phyloP scores from a whole-genome alignment of 2,113 vertebrate genomes.

The Manacus vitellinus region DNA sequence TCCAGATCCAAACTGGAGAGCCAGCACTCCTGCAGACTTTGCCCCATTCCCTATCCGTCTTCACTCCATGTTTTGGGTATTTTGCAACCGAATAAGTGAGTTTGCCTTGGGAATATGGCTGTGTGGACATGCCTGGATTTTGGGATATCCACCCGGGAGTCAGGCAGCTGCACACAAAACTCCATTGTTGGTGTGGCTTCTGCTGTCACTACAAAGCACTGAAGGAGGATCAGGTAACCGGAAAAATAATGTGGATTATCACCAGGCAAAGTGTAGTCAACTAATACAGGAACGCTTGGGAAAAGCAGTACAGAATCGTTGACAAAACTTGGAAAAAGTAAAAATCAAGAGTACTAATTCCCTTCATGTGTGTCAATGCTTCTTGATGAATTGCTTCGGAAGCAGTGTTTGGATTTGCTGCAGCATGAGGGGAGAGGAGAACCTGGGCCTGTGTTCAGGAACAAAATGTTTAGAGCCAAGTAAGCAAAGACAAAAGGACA shows the following conservation, averaged over 20 bases:
- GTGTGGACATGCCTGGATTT: not conserved
- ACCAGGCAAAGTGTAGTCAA: not conserved
- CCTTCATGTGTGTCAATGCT: not conserved
- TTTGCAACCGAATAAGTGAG: not conserved
- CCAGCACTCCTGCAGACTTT: not conserved
- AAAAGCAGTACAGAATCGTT: not conserved
- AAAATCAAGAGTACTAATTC: not conserved
- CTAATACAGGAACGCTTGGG: not conserved
- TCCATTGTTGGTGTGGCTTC: too few relatives aligned
- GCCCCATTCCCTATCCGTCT: not conserved
- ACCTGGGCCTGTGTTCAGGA: not conserved
- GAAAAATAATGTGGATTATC: not conserved
- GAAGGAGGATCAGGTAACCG: not conserved
- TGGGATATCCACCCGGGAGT: not conserved
- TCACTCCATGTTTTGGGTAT: not conserved
- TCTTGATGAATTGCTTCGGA: not conserved
- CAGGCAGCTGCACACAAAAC: not conserved
- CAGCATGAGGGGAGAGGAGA: not conserved
- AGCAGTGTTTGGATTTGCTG: not conserved
- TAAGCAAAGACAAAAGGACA: conserved; percentile 33
- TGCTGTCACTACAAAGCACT: not conserved
- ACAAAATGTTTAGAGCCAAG: conserved; percentile 4
- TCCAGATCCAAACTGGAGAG: not conserved
- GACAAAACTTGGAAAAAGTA: not conserved
- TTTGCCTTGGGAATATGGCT: not conserved